Conservation (phyloP, 2,113 vertebrate species). For the Circaetus gallicus region DNA sequence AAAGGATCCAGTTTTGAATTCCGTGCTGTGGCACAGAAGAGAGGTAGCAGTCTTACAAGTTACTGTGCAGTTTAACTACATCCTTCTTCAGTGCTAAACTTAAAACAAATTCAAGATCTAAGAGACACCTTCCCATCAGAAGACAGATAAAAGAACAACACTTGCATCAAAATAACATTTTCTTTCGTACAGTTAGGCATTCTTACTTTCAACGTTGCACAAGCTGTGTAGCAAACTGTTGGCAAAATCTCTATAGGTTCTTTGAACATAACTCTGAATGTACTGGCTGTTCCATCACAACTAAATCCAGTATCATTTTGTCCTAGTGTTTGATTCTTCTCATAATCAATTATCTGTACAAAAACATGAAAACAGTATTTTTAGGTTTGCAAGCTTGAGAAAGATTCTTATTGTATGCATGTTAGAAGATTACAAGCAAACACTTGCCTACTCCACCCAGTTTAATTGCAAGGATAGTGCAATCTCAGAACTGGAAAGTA, state of each 20-base stretch:
- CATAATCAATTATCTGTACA: slow-evolving; percentile 88
- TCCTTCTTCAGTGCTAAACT: not conserved
- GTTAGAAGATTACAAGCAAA: not conserved
- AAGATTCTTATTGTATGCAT: not conserved
- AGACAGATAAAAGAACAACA: not conserved
- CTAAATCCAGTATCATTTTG: slow-evolving; percentile 94
- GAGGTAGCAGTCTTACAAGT: not conserved
- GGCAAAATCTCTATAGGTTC: slow-evolving; percentile 91
- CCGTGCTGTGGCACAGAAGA: not conserved
- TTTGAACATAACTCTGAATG: slow-evolving; percentile 95
- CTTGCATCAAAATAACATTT: not conserved
- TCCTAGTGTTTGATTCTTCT: slow-evolving; percentile 88
- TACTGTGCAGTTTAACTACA: not conserved
- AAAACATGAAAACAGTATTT: not conserved
- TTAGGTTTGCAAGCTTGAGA: not conserved
- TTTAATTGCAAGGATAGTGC: not conserved
- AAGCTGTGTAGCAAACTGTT: slow-evolving; percentile 90
- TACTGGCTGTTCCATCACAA: slow-evolving; percentile 89
- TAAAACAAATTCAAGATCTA: not conserved
- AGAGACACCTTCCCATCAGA: not conserved
- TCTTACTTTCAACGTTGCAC: slow-evolving; percentile 88
- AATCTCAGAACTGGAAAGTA: not conserved
- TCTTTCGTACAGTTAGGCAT: not conserved
- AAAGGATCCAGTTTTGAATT: not conserved
- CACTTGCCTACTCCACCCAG: not conserved